Base-by-base conservation (phyloP, 1,140 invertebrate species). In the Drosophila pruinosa region DNA sequence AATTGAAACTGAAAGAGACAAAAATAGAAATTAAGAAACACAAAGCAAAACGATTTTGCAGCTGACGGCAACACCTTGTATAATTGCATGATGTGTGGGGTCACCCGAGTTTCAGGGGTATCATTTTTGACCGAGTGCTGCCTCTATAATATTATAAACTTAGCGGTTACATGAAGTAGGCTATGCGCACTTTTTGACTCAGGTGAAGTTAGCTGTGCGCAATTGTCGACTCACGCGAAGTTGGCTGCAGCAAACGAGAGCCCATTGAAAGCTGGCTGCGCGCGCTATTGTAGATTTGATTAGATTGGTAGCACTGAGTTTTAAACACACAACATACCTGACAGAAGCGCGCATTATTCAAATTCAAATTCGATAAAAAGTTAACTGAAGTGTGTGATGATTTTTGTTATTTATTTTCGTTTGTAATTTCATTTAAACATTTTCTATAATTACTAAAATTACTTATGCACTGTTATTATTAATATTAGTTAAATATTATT, bases 371-470 rank as follows among this genome's bases (percentile, higher is more conserved):
- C 8, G 14, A 5, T 22, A 43, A 22, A 39, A 22, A n/a, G 0
- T 0, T 0, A 59, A 57, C 4, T 17, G 17, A 10, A 36, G 17
- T 61, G 45, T 63, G 14, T 45, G 52, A 68, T 79, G 50, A 61
- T 67, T 70, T 72, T 72, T 76, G 65, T 72, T 83, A 73, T 89
- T 90, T 88, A 89, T 80, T 90, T 89, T 86, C 67, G 79, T 89
- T 88, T 83, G 74, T 86, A 89, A 83, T 83, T 89, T 86, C 81
- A 90, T 90, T 90, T 80, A 90, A 90, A 90, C 89, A 90, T 90
- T 90, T 89, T 90, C 89, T 90, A 90, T 90, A 89, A 82, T 90
- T 90, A 90, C 89, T 90, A 90, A 90, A 90, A 86, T 90, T 90
- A 90, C 78, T 90, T 90, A 90, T 90, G 74, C 62, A 82, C 83